Percentiles rank a stretch among this genome's conserved stretches.
Conservation (phyloP, 2,797 vertebrate species). For the Geotrypetes seraphini region DNA sequence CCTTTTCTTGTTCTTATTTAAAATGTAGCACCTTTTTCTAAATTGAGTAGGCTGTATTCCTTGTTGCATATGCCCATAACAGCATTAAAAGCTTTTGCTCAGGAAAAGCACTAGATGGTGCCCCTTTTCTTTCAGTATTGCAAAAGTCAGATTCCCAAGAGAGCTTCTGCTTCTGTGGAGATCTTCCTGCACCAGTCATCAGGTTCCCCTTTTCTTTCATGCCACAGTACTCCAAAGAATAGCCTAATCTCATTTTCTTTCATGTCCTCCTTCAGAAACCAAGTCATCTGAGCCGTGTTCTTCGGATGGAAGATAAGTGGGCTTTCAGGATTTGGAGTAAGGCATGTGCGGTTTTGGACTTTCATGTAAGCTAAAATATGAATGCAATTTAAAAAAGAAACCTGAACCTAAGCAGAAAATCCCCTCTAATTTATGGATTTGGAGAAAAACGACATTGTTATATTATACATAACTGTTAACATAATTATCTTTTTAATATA, state of each 20-base stretch:
- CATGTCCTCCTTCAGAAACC: neutral
- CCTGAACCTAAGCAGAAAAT: too few species aligned
- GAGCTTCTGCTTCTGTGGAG: conserved; percentile 20
- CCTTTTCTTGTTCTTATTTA: conserved; percentile 7
- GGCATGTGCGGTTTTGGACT: neutral
- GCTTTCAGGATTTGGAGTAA: neutral
- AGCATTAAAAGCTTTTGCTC: conserved; percentile 57
- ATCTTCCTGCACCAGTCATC: conserved; percentile 11
- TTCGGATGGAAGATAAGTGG: neutral
- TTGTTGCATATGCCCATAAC: conserved; percentile 12
- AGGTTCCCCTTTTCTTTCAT: conserved; percentile 2
- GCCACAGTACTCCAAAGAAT: conserved; percentile 11
- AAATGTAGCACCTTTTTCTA: conserved; percentile 10
- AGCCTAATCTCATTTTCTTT: neutral
- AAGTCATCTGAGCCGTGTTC: neutral
- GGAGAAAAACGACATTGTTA: too few species aligned
- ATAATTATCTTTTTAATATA: conserved; percentile 3
- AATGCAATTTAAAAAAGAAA: conserved; percentile 7
- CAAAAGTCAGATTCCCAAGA: conserved; percentile 33
- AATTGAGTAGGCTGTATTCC: conserved; percentile 7
- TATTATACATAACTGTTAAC: too few species aligned
- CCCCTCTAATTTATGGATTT: too few species aligned
- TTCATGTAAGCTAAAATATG: conserved; percentile 6
- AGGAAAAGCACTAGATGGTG: conserved; percentile 88
- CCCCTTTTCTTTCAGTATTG: conserved; percentile 70